Base-by-base conservation (phyloP, 1,140 invertebrate species). In the Myzus persicae region DNA sequence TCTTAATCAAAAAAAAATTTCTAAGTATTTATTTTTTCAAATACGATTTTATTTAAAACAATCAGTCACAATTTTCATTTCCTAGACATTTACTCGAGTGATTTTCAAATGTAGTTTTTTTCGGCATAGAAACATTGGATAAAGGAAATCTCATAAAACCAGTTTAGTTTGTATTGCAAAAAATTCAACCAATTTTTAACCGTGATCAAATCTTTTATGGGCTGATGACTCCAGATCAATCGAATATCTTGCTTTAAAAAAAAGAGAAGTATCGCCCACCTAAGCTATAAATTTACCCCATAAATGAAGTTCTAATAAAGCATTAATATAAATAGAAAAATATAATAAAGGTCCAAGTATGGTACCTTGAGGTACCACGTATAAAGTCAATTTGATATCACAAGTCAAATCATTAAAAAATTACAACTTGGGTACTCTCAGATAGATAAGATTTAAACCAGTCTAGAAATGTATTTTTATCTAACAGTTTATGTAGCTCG, bases 241-340 rank as follows among this genome's bases (percentile, higher is more conserved):
- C 20, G 31, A 59, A 59, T 59, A 1, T 59, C 54, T 59, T 26
- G 24, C 26, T 3, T 4, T 31, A 59, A 59, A 59, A 59, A 59
- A 31, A 26, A 59, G 0, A 22, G 51, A 11, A 54, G 4, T 59
- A 31, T 59, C 26, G 1, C 31, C 54, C 26, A 8, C 6, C 26
- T 59, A 59, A 59, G 5, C 24, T 59, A 59, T 3, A 8, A 59
- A 1, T 59, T 59, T 59, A 59, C 54, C 54, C 11, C 7, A 11
- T 67, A 42, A 24, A 20, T 38, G 1, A 42, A 24, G 38, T 4
- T 85, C 82, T 42, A 42, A 42, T 85, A 42, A 85, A 85, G 42
- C 82, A 85, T 85, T 42, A 85, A 85, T 42, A 85, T 84, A 84
- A 40, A 82, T 82, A 82, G 24, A 85, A 85, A 85, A n/a, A n/a